Evolutionary conservation across 2,113 vertebrate species (phyloP).

Genomic region (Etheostoma cragini): DNA sequence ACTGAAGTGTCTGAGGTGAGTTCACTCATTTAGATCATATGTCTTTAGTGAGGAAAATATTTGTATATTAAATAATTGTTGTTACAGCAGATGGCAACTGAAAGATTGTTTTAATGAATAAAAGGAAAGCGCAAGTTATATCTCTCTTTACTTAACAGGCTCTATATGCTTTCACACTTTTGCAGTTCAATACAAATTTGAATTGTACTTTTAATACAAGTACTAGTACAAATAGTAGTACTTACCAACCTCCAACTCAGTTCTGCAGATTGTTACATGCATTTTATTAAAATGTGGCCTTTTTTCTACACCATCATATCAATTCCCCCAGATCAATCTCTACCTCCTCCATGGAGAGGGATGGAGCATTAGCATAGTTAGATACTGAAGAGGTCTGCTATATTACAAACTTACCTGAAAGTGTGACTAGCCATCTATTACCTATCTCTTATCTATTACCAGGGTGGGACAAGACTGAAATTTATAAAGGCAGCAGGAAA

Average conservation of each 20-base stretch:
- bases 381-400: too few species aligned
- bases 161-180: neutral
- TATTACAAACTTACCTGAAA: neutral
- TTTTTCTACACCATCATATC: too few species aligned
- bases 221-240: neutral
- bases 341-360: too few species aligned
- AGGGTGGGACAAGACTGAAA: neutral
- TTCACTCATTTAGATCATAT: neutral
- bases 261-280: neutral
- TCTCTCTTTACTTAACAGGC: neutral
- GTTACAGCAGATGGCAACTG: neutral
- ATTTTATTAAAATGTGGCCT: too few species aligned
- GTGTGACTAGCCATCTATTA: neutral
- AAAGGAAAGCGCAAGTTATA: neutral
- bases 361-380: too few species aligned
- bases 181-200: neutral
- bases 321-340: too few species aligned
- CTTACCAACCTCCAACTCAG: neutral
- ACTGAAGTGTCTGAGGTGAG: constrained; percentile 21
- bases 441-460: too few species aligned
- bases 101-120: neutral
- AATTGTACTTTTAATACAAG: neutral
- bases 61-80: neutral
- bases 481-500: neutral
- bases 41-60: neutral